These are phyloP conservation scores for Cercopithecus petaurista DNA, from an alignment of 2,797 vertebrate species.

Conservation along the genomic window DNA sequence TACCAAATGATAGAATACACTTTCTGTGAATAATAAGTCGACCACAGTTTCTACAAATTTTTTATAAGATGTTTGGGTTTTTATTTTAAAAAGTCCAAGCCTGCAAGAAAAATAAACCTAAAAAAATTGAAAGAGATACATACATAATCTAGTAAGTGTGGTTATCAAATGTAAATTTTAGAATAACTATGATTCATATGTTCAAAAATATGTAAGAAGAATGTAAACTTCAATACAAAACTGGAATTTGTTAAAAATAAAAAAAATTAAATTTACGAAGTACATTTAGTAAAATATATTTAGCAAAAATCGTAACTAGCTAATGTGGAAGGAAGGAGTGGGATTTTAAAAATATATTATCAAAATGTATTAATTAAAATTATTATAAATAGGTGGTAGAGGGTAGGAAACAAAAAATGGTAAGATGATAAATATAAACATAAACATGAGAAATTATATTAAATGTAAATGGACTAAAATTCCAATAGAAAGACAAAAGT, in stretches of 20 bases:
- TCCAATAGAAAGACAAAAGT: neutral
- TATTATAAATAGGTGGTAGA: neutral
- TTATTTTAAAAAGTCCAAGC: neutral
- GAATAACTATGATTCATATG: neutral
- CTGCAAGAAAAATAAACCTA: neutral
- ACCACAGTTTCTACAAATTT: neutral
- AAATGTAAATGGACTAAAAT: neutral
- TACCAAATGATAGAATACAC: neutral
- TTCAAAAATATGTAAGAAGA: neutral
- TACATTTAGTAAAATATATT: neutral
- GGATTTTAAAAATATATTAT: neutral
- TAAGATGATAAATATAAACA: neutral
- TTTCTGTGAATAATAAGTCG: neutral
- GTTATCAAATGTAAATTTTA: neutral
- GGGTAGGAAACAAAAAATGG: neutral
- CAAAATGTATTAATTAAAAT: neutral
- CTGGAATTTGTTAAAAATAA: neutral
- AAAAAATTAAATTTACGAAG: neutral
- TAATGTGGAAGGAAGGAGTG: neutral
- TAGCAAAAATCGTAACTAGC: neutral
- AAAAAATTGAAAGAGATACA: neutral
- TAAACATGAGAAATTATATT: neutral
- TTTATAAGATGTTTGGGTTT: neutral
- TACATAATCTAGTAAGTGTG: neutral
- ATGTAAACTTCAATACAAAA: neutral